A percentile compares a stretch with the other conserved stretches of the same genome.
Conservation (phyloP, 2,797 vertebrate species). For the Meda fulgida region DNA sequence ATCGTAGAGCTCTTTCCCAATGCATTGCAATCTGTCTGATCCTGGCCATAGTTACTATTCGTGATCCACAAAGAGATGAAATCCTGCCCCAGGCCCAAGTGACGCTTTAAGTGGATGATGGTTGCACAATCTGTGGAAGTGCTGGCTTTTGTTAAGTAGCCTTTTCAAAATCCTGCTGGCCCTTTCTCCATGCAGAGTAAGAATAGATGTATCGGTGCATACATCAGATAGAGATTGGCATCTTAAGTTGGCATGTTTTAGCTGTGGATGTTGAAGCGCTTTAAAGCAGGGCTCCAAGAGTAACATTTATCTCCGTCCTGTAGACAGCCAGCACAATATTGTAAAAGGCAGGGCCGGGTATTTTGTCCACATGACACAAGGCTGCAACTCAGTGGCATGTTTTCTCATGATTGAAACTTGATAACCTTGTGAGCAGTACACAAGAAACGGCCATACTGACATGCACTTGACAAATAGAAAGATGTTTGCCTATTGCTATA, state of each 20-base stretch:
- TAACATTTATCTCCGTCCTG: conserved; percentile 58
- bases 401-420: conserved; percentile 43
- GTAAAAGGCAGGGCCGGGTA: conserved; percentile 52
- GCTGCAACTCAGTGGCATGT: conserved; percentile 50
- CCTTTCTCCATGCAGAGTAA: conserved; percentile 26
- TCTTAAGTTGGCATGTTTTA: conserved; percentile 49
- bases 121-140: conserved; percentile 51
- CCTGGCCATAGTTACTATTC: conserved; percentile 27
- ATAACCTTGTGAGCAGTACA: conserved; percentile 22
- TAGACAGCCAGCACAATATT: conserved; percentile 59
- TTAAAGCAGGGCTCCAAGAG: conserved; percentile 46
- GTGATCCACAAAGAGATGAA: conserved; percentile 47
- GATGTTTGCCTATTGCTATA: background rate
- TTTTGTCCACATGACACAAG: conserved; percentile 59
- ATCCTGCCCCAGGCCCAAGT: conserved; percentile 48
- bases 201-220: conserved; percentile 56
- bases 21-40: background rate
- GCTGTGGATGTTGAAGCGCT: conserved; percentile 2
- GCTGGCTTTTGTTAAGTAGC: conserved; percentile 37
- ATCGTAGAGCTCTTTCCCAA: background rate
- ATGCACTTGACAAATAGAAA: background rate
- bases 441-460: background rate
- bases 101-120: conserved; percentile 55
- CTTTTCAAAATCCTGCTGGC: conserved; percentile 36
- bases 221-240: conserved; percentile 61